A percentile compares a stretch with the other conserved stretches of the same genome.
These are phyloP conservation scores for Poecilia gillii DNA, from an alignment of 2,797 vertebrate genomes.

Conservation along the genomic window DNA sequence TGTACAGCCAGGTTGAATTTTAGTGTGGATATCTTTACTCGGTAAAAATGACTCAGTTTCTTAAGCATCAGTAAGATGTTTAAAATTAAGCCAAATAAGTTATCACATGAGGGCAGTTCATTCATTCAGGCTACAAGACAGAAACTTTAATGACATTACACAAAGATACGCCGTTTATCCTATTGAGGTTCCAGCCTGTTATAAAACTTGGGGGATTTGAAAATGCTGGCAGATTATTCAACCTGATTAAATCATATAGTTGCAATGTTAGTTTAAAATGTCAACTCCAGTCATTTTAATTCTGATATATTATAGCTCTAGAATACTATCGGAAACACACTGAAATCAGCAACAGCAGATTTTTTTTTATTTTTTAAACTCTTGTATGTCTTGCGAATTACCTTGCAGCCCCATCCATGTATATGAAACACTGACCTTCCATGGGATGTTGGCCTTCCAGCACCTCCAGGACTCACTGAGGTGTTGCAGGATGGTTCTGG, in stretches of 20 bases:
- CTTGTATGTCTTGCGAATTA: background rate
- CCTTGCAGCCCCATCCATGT: background rate
- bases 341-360: background rate
- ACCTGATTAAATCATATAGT: background rate
- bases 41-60: background rate
- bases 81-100: background rate
- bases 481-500: conserved; percentile 98
- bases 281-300: background rate
- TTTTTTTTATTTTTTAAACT: background rate
- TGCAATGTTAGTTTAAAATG: background rate
- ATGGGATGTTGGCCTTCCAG: conserved; percentile 99
- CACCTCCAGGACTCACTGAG: conserved; percentile 99
- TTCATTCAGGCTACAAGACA: background rate
- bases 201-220: background rate
- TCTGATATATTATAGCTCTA: background rate
- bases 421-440: conserved; percentile 87
- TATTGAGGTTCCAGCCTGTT: background rate
- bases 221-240: background rate
- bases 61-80: background rate
- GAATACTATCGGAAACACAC: background rate
- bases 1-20: background rate
- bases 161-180: background rate
- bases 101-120: background rate
- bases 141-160: background rate
- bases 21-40: background rate